Percentiles rank a stretch among this genome's conserved stretches.
Evolutionary conservation across 2,113 vertebrate species (phyloP).

Genomic region (Paradisaea rubra): DNA sequence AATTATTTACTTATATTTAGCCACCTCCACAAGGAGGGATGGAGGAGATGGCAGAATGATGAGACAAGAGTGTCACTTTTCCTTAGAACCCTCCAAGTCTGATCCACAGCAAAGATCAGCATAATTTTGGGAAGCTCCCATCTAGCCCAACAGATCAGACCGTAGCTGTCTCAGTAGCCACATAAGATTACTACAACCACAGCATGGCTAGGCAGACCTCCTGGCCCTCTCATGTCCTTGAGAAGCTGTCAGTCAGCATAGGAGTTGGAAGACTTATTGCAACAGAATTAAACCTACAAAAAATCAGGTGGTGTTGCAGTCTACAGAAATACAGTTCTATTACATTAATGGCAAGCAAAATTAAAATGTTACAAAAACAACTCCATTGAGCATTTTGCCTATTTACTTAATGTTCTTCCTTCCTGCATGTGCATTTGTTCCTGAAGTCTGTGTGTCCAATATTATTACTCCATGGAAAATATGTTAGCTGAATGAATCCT

Average conservation of each 20-base stretch:
- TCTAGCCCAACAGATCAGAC: background rate
- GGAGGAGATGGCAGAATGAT: background rate
- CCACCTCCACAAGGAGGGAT: background rate
- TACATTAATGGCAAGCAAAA: background rate
- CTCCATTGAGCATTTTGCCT: constrained; percentile 19
- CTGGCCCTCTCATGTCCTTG: background rate
- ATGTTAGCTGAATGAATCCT: constrained; percentile 27
- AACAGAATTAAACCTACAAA: background rate
- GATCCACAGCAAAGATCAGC: background rate
- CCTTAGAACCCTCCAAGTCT: background rate
- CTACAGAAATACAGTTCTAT: background rate
- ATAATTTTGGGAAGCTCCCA: background rate
- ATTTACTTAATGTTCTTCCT: constrained; percentile 18
- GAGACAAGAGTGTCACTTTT: background rate
- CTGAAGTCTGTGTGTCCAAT: background rate
- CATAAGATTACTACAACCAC: background rate
- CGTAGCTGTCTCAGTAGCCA: background rate
- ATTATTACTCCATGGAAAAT: constrained; percentile 31
- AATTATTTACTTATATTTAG: constrained; percentile 15
- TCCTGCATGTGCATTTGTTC: constrained; percentile 22
- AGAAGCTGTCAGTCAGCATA: background rate
- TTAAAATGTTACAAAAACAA: background rate
- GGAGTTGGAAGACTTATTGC: background rate
- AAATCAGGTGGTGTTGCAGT: background rate
- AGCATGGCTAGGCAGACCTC: background rate